Conservation (phyloP, 2,888 invertebrate genomes). For the Macrophya annulata region DNA sequence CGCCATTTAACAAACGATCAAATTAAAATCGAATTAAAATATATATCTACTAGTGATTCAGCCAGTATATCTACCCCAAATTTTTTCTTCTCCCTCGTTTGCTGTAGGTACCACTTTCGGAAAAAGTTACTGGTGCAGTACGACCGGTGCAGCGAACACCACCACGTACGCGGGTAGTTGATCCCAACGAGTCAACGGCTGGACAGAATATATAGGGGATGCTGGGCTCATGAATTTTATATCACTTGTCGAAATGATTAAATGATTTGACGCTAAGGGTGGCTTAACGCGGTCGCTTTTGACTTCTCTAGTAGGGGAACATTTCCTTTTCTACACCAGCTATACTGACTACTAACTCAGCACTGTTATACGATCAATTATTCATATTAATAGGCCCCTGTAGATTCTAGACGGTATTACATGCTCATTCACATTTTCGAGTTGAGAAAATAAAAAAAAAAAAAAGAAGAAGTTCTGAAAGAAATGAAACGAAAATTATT, state of each 20-base stretch:
- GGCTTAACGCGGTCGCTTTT: slow-evolving; percentile 63
- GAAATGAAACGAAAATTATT: background rate
- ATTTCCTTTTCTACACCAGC: slow-evolving; percentile 34
- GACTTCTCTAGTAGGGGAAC: slow-evolving; percentile 65
- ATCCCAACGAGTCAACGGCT: slow-evolving; percentile 18
- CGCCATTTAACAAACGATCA: slow-evolving; percentile 62
- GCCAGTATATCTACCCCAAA: slow-evolving; percentile 31
- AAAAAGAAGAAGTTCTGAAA: background rate
- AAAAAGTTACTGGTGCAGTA: slow-evolving; percentile 5
- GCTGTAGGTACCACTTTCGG: slow-evolving; percentile 12
- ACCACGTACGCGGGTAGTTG: slow-evolving; percentile 30
- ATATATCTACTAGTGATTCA: slow-evolving; percentile 60
- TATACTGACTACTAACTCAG: slow-evolving; percentile 45
- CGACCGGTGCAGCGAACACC: slow-evolving; percentile 22
- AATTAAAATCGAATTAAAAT: slow-evolving; percentile 78
- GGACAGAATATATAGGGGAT: slow-evolving; percentile 39
- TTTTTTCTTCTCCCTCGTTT: slow-evolving; percentile 14
- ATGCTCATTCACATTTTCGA: background rate
- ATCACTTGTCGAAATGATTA: slow-evolving; percentile 72
- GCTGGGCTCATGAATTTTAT: slow-evolving; percentile 74
- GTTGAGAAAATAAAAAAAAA: too few relatives aligned
- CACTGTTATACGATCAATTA: slow-evolving; percentile 68
- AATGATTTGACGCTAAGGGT: slow-evolving; percentile 67
- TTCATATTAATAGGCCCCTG: slow-evolving; percentile 72
- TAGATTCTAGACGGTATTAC: background rate